Percentiles rank a stretch among this genome's conserved stretches.
These are phyloP conservation scores for Hydriomena furcata DNA, from an alignment of 2,888 invertebrate species.

Conservation along the genomic window DNA sequence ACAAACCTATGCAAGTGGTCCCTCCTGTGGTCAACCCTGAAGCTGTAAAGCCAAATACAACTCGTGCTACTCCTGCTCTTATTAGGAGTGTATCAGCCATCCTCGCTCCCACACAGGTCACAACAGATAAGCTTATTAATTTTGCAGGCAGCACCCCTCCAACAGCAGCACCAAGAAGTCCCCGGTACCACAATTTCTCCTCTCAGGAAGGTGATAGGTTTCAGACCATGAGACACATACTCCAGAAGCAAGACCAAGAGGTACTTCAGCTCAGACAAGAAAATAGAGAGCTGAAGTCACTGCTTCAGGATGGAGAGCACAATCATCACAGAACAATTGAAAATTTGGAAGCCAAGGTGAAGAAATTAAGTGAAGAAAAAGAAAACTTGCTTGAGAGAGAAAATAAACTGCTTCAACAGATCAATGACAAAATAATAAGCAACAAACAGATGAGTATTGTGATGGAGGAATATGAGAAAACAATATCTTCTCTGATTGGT, in stretches of 20 bases:
- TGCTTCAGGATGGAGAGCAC: slow-evolving; percentile 63
- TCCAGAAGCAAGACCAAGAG: slow-evolving; percentile 73
- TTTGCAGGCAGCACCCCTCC: slow-evolving; percentile 70
- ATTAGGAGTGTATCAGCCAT: slow-evolving; percentile 74
- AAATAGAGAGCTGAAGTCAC: slow-evolving; percentile 64
- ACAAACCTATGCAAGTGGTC: slow-evolving; percentile 74
- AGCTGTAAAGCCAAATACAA: slow-evolving; percentile 41
- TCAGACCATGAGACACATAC: slow-evolving; percentile 61
- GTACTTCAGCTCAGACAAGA: slow-evolving; percentile 64
- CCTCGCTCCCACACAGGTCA: slow-evolving; percentile 65
- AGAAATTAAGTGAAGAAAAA: slow-evolving; percentile 64
- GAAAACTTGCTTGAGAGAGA: slow-evolving; percentile 57
- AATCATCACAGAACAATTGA: slow-evolving; percentile 56
- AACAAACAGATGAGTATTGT: slow-evolving; percentile 85
- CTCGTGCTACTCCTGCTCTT: slow-evolving; percentile 59
- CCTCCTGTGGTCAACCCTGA: slow-evolving; percentile 67
- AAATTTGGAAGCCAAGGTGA: slow-evolving; percentile 59
- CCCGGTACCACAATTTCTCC: slow-evolving; percentile 50
- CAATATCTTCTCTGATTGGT: slow-evolving; percentile 88
- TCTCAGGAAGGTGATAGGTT: slow-evolving; percentile 60
- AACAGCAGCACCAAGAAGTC: slow-evolving; percentile 64
- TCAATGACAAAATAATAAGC: slow-evolving; percentile 63
- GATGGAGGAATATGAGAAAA: slow-evolving; percentile 91
- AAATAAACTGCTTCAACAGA: slow-evolving; percentile 60
- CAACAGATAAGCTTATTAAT: slow-evolving; percentile 70